Base-by-base conservation (phyloP, 2,113 vertebrate species). In the Motacilla tschutschensis region DNA sequence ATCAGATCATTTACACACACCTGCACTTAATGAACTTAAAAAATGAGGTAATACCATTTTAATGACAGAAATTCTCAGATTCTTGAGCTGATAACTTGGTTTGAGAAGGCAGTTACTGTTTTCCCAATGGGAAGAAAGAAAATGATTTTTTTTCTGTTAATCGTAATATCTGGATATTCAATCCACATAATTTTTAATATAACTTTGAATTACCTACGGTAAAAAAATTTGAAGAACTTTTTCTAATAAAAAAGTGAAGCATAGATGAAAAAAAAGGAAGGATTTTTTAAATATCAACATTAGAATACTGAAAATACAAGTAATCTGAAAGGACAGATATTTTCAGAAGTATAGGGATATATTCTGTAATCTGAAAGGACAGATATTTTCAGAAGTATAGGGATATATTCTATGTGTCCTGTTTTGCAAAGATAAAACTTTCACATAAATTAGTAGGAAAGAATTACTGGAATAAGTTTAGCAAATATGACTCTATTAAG, bases 41-140 rank as follows among this genome's bases (percentile, higher is more conserved):
- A 51, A 31, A 75, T 71, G 79, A 73, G 28, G 41, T 57, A 86
- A 72, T 85, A 71, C 17, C 8, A 44, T 66, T 88, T 76, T 51
- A 89, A 9, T 67, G 59, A 85, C 66, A 90, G 51, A 92, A 79
- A 86, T 72, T 48, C 76, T 92, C 48, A 85, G 62, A 76, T 91
- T 93, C 51, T 79, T 92, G 14, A 79, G 43, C 79, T 83, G 72
- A 79, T 88, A 87, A 55, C 53, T 91, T 74, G 12, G 12, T 88
- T 87, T 66, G 50, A 87, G 62, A 84, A 83, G 44, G 43, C 43
- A 66, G 51, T 36, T 88, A 41, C 59, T 4, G 0, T 53, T 91
- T 91, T 69, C 66, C 47, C 40, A 60, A 12, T 64, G 19, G n/a
- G 11, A 90, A 79, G 57, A 84, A 88, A 48, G 57, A 66, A 92